Base-by-base conservation (phyloP, 1,140 invertebrate genomes). In the Drosophila sp. region DNA sequence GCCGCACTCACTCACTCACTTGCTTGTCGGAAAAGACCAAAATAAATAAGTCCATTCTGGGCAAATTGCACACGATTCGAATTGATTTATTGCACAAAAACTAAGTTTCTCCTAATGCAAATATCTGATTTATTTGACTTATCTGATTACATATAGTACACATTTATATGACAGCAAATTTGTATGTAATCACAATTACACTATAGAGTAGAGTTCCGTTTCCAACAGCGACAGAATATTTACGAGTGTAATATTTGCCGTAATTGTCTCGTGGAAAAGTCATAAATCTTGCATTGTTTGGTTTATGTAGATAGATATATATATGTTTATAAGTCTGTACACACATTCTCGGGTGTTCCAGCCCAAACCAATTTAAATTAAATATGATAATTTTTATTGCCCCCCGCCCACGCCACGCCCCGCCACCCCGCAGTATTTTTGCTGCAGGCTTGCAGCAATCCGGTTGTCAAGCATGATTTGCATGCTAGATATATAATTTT, bases 131-230 rank as follows among this genome's bases (percentile, higher is more conserved):
- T 44, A 33, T 66, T 41, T 68, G 38, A 76, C 25, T 25, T 50
- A 50, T 50, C 8, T n/a, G 44, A 50, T 50, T 50, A 27, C 44
- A 50, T 50, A 27, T 27, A 50, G 44, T 8, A 50, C 7, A 50
- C 5, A 50, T 75, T 70, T 83, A 67, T 80, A 70, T 80, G 76
- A 72, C 80, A 84, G 66, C 47, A 7, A 85, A 85, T 84, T 84
- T 73, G 38, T 11, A 65, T 55, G 75, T 35, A 55, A 58, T 41
- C 56, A 54, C 30, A 29, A 40, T 41, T 50, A 27, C 44, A 27
- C 10, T 8, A 17, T 30, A 33, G 4, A 33, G n/a, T 33, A 32
- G 29, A 57, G 55, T 58, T 58, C 56, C 32, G 56, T 23, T 58
- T 35, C 17, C 56, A 17, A 58, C 33, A 35, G 55, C 30, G 44